Percentiles rank a stretch among this genome's conserved stretches.
These are phyloP conservation scores for Buphagus erythrorhynchus DNA, from an alignment of 2,797 vertebrate genomes.

Conservation along the genomic window DNA sequence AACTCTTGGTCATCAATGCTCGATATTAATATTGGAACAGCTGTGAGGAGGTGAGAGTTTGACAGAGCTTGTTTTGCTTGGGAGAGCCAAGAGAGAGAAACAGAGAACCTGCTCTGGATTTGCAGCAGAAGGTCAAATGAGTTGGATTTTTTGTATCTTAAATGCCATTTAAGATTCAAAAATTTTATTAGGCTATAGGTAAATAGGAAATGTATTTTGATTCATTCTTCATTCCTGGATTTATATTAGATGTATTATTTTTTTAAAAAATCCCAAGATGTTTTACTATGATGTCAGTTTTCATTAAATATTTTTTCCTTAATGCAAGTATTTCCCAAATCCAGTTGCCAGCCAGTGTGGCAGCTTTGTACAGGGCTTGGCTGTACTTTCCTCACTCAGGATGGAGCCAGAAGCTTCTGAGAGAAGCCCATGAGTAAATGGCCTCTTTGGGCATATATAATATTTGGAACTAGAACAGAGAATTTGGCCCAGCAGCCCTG, in stretches of 20 bases:
- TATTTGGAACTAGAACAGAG: not conserved
- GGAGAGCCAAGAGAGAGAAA: not conserved
- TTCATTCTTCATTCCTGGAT: not conserved
- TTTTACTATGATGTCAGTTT: not conserved
- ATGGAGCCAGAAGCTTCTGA: not conserved
- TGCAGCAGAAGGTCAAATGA: not conserved
- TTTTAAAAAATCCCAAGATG: not conserved
- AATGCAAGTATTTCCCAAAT: not conserved
- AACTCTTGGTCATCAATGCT: not conserved
- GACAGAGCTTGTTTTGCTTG: accelerated
- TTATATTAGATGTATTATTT: not conserved
- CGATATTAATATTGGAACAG: not conserved
- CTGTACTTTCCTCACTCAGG: not conserved
- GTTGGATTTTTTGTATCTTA: not conserved
- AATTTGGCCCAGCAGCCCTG: not conserved
- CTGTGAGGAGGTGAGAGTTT: not conserved
- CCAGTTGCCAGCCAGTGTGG: not conserved
- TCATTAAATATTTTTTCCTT: not conserved
- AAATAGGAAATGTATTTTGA: not conserved
- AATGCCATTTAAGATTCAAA: too few species aligned
- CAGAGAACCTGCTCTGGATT: not conserved
- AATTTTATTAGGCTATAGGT: not conserved
- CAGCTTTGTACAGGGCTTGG: not conserved
- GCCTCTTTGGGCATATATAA: not conserved
- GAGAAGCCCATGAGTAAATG: not conserved